These are phyloP conservation scores for Drosophila subsilvestris DNA, from an alignment of 2,888 invertebrate genomes.

Conservation along the genomic window DNA sequence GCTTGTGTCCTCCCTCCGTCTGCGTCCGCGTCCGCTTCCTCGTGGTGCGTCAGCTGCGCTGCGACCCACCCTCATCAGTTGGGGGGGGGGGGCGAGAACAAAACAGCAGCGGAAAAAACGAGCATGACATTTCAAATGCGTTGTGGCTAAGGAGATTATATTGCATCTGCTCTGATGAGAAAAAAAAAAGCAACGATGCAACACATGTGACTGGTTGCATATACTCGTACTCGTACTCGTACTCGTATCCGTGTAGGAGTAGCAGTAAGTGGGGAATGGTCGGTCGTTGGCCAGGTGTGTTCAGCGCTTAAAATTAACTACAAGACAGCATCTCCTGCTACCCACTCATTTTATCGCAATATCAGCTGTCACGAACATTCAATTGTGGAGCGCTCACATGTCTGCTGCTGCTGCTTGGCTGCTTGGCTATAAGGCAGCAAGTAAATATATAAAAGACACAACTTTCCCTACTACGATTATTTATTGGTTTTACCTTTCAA, in stretches of 20 bases:
- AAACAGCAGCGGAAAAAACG: conserved; percentile 52
- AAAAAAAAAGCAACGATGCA: conserved; percentile 22
- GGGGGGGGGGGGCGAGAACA: conserved; percentile 53
- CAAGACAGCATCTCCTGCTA: conserved; percentile 15
- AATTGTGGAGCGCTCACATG: neutral
- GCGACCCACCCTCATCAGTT: conserved; percentile 67
- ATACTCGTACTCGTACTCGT: conserved; percentile 5
- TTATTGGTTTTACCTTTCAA: conserved; percentile 11
- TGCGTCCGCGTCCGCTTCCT: conserved; percentile 42
- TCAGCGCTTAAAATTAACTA: conserved; percentile 37
- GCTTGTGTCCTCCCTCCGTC: conserved; percentile 6
- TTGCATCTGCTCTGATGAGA: conserved; percentile 33
- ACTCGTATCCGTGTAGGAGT: conserved; percentile 3
- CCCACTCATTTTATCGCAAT: conserved; percentile 2
- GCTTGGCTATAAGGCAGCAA: too few relatives aligned
- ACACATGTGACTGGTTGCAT: conserved; percentile 31
- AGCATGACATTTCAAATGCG: conserved; percentile 46
- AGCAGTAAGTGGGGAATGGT: neutral
- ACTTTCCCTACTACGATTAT: too few relatives aligned
- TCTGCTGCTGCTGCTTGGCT: neutral
- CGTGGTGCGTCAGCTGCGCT: conserved; percentile 56
- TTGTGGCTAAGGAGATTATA: conserved; percentile 50
- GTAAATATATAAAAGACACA: too few relatives aligned
- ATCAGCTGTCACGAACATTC: neutral
- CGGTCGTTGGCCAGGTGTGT: neutral